phyloP scores from a whole-genome alignment of 2,797 vertebrate genomes.

The Xenentodon cancila region DNA sequence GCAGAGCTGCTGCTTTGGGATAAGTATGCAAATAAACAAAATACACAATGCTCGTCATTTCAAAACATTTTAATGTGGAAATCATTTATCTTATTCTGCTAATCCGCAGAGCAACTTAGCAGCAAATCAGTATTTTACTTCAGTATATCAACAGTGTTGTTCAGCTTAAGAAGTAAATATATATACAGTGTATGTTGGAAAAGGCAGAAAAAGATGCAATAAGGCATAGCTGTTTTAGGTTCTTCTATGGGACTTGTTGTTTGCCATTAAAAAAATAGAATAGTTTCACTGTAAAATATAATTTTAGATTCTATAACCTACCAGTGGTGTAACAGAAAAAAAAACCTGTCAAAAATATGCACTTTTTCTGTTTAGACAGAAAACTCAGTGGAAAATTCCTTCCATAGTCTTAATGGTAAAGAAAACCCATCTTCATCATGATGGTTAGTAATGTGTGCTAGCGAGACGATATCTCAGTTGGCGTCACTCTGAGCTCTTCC shows the following conservation, averaged over 20 bases:
- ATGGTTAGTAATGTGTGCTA: slow-evolving; percentile 14
- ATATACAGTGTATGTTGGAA: too few species aligned
- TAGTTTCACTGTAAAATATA: too few species aligned
- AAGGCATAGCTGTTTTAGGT: too few species aligned
- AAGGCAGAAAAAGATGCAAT: too few species aligned
- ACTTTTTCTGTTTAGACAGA: not conserved
- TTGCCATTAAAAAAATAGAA: too few species aligned
- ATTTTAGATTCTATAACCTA: too few species aligned
- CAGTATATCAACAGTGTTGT: not conserved
- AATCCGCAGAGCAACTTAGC: not conserved
- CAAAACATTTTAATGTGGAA: not conserved
- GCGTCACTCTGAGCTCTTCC: slow-evolving; percentile 67
- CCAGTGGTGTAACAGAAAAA: too few species aligned
- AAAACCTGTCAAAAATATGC: too few species aligned
- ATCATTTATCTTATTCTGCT: too few species aligned
- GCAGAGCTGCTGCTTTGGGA: too few species aligned
- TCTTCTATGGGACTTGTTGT: too few species aligned
- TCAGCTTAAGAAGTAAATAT: too few species aligned
- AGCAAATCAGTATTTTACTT: not conserved
- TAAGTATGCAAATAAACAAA: not conserved
- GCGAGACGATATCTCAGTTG: slow-evolving; percentile 43
- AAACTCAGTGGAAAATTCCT: not conserved
- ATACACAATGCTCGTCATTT: not conserved
- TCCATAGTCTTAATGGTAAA: not conserved
- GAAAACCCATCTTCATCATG: not conserved